Base-by-base conservation (phyloP, 2,888 invertebrate genomes). In the Gymnocheta viridis region DNA sequence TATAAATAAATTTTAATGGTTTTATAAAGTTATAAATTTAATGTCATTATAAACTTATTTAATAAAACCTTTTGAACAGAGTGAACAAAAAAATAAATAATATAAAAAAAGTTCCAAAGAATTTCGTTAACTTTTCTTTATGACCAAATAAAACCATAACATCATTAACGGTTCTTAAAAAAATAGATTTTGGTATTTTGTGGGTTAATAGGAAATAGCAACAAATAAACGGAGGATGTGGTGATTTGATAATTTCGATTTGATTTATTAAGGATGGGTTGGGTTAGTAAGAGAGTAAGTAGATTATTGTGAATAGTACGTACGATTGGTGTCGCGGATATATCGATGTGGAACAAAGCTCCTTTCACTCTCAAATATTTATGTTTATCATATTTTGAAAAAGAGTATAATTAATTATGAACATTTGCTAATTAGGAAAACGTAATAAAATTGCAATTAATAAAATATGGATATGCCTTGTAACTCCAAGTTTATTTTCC, bases 1-100 rank as follows among this genome's bases (percentile, higher is more conserved):
- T 29, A 32, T 56, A 32, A 17, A 56, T 64, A 62, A 69, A 41
- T 74, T 44, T 62, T 66, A 54, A 66, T 51, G 17, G 27, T 58
- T 67, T 60, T 74, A 81, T 81, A 81, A 69, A 81, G 74, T 41
- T 62, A 74, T 81, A 81, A 81, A 74, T 62, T 64, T 19, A 49
- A 38, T 17, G 32, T 19, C 54, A 41, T 69, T 54, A 41, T 38
- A 22, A 14, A 60, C 7, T 38, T 60, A 38, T 60, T 60, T 14
- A 60, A 56, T 32, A 56, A 56, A 56, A 29, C 6, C n/a, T 38
- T 60, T 38, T 0, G 12, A 4, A 17, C 4, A 58, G 29, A 2
- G 9, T 54, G n/a, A 7, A 3, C 29, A 24, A 12, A 22, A 19
- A 24, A 12, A 10, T n/a, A 51, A 2, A n/a, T n/a, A 29, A 7